These are phyloP conservation scores for Pelobates cultripes DNA, from an alignment of 2,797 vertebrate species.

Conservation along the genomic window DNA sequence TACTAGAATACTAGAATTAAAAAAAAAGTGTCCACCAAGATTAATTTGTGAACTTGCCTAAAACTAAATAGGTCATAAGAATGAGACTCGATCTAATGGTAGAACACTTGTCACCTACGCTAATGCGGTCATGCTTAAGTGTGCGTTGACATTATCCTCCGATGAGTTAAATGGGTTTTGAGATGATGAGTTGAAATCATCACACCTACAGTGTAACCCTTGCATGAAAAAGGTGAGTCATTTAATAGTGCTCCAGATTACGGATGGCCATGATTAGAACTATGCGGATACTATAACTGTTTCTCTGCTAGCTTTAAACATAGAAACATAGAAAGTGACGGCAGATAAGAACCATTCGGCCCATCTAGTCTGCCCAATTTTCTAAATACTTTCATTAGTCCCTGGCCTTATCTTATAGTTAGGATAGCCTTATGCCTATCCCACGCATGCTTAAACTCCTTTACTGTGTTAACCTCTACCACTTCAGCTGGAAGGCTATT, in stretches of 20 bases:
- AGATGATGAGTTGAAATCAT: constrained; percentile 6
- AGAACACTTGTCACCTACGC: not conserved
- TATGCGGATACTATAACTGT: no score
- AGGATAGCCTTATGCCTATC: no score
- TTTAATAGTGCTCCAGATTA: not conserved
- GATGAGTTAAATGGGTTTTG: constrained; percentile 1
- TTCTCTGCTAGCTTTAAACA: no score
- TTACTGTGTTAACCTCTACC: no score
- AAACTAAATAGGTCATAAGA: constrained; percentile 20
- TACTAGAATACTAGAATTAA: no score
- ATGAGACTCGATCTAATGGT: constrained; percentile 4
- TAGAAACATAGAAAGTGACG: no score
- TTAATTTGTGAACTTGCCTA: not conserved
- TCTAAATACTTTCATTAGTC: no score
- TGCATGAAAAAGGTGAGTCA: constrained; percentile 20
- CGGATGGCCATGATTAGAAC: not conserved
- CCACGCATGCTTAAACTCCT: no score
- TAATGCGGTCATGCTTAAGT: constrained; percentile 3
- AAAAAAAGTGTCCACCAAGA: not conserved
- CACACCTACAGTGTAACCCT: constrained; percentile 14
- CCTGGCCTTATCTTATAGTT: no score
- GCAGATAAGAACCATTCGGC: no score
- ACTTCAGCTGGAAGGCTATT: no score
- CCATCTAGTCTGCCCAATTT: no score
- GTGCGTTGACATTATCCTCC: constrained; percentile 40